Conservation (phyloP, 2,113 vertebrate genomes). For the Scophthalmus maximus region DNA sequence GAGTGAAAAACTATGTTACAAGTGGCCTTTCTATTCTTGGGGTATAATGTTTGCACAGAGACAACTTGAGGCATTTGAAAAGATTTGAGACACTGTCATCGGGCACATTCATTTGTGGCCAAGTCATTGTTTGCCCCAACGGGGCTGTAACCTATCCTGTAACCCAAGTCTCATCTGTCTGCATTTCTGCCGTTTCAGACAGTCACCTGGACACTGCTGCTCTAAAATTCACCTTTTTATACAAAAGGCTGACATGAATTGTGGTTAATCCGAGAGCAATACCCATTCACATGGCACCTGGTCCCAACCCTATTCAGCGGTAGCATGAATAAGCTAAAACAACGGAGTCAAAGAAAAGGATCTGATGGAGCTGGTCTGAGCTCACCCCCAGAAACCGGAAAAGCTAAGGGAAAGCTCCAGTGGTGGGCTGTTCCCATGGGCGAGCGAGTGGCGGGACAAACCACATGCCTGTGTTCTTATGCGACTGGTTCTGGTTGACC, state of each 20-base stretch:
- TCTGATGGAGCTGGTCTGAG: conserved; percentile 67
- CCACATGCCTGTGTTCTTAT: conserved; percentile 57
- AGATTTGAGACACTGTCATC: conserved; percentile 56
- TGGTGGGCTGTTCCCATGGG: conserved; percentile 63
- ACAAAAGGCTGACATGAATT: conserved; percentile 74
- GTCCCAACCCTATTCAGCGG: conserved; percentile 72
- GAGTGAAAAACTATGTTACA: conserved; percentile 59
- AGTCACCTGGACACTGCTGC: conserved; percentile 69
- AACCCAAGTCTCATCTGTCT: conserved; percentile 80
- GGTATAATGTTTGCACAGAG: conserved; percentile 72
- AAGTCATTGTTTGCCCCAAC: conserved; percentile 73
- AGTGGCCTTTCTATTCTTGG: conserved; percentile 59
- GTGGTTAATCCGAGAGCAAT: conserved; percentile 69
- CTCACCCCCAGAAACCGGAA: conserved; percentile 59
- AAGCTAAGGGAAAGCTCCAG: conserved; percentile 44
- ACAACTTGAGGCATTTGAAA: conserved; percentile 72
- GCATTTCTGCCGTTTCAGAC: conserved; percentile 61
- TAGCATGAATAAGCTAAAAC: conserved; percentile 58
- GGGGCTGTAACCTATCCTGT: conserved; percentile 75
- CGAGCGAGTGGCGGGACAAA: conserved; percentile 63
- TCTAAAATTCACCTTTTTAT: conserved; percentile 77
- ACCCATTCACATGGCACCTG: conserved; percentile 74
- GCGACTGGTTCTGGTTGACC: conserved; percentile 62
- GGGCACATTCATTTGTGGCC: conserved; percentile 59
- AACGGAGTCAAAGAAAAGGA: conserved; percentile 54